These are phyloP conservation scores for Acanthosoma haemorrhoidale DNA, from an alignment of 2,888 invertebrate species.

Conservation along the genomic window DNA sequence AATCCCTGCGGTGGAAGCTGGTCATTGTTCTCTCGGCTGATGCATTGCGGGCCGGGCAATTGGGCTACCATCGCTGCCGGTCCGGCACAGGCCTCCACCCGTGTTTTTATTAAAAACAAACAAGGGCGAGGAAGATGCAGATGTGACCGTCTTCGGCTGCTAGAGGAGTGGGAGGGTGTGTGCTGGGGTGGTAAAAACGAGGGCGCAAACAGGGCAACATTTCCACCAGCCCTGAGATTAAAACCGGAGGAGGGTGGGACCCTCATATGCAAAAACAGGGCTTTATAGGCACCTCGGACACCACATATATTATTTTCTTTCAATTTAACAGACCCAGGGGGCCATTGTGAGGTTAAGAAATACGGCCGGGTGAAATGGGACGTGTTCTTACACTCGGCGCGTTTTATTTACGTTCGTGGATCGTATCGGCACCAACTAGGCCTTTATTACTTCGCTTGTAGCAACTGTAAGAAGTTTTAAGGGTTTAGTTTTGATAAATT, in stretches of 20 bases:
- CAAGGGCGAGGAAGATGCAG: background rate
- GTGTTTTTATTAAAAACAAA: background rate
- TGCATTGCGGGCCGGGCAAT: no score
- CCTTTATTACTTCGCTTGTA: no score
- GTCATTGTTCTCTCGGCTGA: no score
- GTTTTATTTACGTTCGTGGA: background rate
- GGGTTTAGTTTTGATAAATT: no score
- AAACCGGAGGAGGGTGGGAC: background rate
- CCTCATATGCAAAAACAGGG: conserved; percentile 34
- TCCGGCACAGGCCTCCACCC: no score
- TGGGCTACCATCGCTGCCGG: no score
- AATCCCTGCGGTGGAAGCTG: no score
- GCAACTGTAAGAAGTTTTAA: no score
- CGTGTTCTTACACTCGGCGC: background rate
- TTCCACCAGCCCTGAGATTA: background rate
- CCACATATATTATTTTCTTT: conserved; percentile 38
- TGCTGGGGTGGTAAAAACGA: no score
- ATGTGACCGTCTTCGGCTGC: background rate
- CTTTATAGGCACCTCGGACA: conserved; percentile 35
- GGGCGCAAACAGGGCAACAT: background rate
- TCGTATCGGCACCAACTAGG: no score
- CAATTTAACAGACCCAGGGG: conserved; percentile 31
- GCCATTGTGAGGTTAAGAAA: background rate
- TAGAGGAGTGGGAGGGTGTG: no score
- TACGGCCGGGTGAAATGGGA: background rate